Evolutionary conservation across 2,888 invertebrate genomes (phyloP), one percentile per base, ranked within the genome.

Genomic region (Campaea margaritaria): DNA sequence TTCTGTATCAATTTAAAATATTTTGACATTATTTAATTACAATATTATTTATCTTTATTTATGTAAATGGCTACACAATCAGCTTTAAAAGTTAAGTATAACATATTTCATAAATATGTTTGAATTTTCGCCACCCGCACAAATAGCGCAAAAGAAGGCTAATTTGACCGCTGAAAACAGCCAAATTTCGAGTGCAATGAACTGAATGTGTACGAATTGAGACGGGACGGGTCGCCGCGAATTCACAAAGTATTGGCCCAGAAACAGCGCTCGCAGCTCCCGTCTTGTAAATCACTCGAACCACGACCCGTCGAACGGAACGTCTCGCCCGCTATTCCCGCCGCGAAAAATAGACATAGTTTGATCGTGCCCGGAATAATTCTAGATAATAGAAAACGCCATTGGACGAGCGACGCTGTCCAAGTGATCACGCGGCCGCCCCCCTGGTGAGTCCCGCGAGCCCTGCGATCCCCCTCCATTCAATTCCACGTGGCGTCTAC

Each of bases 271-370:
- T 77, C 67, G 73, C 72, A 71, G 75, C 77, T 62, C 76, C 75
- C 74, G 79, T 74, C 83, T 78, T 82, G 84, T 89, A 89, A 89
- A 90, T 90, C 89, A 88, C 85, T 82, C 81, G 80, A 75, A 79
- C 72, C 81, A 79, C 79, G 75, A 74, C 71, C 78, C 83, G 85
- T 79, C 85, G 85, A 79, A 76, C 78, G 75, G 81, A 81, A 60
- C 69, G 69, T 57, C 65, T 60, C 86, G 86, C 81, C 76, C 78
- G 81, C 81, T 72, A 75, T 73, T 76, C 74, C 73, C 82, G 81
- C 78, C 80, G 87, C 91, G 85, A 86, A 91, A 91, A 91, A 91
- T 90, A 91, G 88, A 89, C 79, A 83, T 84, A 83, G 81, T 86
- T 86, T 86, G 79, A 85, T 86, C 83, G 84, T 78, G 82, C 85